Conservation (phyloP, 2,888 invertebrate genomes). For the Taphrorychus bicolor region DNA sequence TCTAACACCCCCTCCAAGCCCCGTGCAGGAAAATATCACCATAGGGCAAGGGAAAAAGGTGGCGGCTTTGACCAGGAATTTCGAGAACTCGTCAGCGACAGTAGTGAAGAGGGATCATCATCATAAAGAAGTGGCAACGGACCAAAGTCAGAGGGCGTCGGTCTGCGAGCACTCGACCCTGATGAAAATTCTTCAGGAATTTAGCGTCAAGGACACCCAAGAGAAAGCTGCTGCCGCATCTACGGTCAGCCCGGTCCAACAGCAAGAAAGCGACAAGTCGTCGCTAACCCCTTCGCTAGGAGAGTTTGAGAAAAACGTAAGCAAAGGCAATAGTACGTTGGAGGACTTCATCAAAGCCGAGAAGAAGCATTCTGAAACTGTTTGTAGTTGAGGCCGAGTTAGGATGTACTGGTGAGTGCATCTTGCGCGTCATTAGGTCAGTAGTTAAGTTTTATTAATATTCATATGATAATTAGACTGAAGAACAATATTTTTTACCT, state of each 20-base stretch:
- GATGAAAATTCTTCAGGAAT: constrained; percentile 57
- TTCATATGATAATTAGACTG: no score
- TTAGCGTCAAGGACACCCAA: constrained; percentile 48
- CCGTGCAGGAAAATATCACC: constrained; percentile 39
- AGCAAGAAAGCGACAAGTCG: constrained; percentile 38
- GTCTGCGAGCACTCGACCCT: constrained; percentile 55
- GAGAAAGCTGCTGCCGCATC: constrained; percentile 9
- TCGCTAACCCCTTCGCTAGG: constrained; percentile 46
- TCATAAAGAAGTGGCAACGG: not conserved
- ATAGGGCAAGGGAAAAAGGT: constrained; percentile 10
- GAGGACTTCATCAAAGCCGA: constrained; percentile 50
- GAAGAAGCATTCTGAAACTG: constrained; percentile 39
- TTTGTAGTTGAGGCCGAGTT: not conserved
- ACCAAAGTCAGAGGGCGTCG: constrained; percentile 22
- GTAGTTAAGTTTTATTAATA: no score
- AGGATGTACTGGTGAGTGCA: no score
- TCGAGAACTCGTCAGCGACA: not conserved
- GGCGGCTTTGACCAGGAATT: constrained; percentile 10
- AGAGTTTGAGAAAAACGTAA: constrained; percentile 47
- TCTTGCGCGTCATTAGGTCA: no score
- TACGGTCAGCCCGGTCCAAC: no score
- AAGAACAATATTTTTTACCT: no score
- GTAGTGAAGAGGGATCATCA: not conserved
- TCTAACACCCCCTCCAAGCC: constrained; percentile 50
- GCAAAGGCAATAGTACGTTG: constrained; percentile 32